These are phyloP conservation scores for Pollenia labialis DNA, from an alignment of 2,888 invertebrate genomes.

Conservation along the genomic window DNA sequence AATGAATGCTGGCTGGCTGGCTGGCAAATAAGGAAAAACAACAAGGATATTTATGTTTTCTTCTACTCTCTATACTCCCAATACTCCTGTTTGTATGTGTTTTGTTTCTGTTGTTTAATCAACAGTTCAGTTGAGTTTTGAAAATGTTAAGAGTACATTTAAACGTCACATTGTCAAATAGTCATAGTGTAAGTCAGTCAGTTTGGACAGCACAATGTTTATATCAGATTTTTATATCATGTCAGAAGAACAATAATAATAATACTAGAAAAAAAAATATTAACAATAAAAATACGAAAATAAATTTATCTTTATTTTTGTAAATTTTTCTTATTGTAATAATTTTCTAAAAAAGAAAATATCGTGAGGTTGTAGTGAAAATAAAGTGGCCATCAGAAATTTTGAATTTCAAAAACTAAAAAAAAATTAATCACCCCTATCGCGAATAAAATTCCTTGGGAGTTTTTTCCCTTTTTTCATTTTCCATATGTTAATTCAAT, in stretches of 20 bases:
- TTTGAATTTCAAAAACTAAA: too few relatives aligned
- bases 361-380: background rate
- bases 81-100: background rate
- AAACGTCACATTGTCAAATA: conserved; percentile 29
- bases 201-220: conserved; percentile 6
- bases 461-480: too few relatives aligned
- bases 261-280: conserved; percentile 2
- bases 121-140: background rate
- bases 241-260: conserved; percentile 32
- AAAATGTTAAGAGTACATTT: background rate
- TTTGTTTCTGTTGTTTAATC: background rate
- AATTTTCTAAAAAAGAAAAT: background rate
- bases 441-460: too few relatives aligned
- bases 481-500: too few relatives aligned
- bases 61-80: background rate
- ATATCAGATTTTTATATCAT: conserved; percentile 27
- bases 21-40: background rate
- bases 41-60: conserved; percentile 2
- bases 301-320: too few relatives aligned
- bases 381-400: conserved; percentile 5
- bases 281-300: too few relatives aligned
- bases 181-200: conserved; percentile 28
- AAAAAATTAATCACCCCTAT: too few relatives aligned
- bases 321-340: background rate
- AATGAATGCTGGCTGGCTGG: background rate